Evolutionary conservation across 1,140 invertebrate species (phyloP).

Genomic region (Caenorhabditis latens): DNA sequence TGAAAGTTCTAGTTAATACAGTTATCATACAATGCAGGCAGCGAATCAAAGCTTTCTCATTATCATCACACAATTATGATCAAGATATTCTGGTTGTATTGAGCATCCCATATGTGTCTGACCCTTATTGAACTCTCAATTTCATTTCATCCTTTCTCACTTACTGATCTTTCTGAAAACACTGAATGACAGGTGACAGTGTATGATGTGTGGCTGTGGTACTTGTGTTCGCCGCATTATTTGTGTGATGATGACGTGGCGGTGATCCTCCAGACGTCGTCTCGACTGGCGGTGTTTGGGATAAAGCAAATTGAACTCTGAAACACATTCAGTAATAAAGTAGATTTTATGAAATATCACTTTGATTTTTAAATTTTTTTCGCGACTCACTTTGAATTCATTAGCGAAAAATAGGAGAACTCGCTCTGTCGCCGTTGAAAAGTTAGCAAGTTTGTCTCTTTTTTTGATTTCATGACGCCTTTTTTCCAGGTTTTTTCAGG

Average conservation of each 20-base stretch:
- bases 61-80: too few relatives aligned
- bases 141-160: not conserved
- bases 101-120: too few relatives aligned
- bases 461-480: slow-evolving; percentile 1
- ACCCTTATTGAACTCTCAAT: too few relatives aligned
- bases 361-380: too few relatives aligned
- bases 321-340: not conserved
- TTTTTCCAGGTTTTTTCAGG: not conserved
- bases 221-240: not conserved
- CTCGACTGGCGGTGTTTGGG: slow-evolving; percentile 56
- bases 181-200: slow-evolving; percentile 27
- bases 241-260: not conserved
- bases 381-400: slow-evolving; percentile 13
- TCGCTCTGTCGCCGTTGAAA: slow-evolving; percentile 37
- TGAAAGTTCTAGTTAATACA: too few relatives aligned
- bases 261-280: not conserved
- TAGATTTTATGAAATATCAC: too few relatives aligned
- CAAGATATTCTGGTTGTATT: too few relatives aligned
- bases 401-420: slow-evolving; percentile 50
- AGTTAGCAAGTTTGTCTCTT: not conserved
- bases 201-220: slow-evolving; percentile 3
- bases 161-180: slow-evolving; percentile 35
- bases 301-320: slow-evolving; percentile 59
- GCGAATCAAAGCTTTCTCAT: too few relatives aligned
- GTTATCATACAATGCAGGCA: too few relatives aligned